These are phyloP conservation scores for Actinopyga echinites DNA, from an alignment of 53 echinoderm and acorn worm species.

Conservation along the genomic window DNA sequence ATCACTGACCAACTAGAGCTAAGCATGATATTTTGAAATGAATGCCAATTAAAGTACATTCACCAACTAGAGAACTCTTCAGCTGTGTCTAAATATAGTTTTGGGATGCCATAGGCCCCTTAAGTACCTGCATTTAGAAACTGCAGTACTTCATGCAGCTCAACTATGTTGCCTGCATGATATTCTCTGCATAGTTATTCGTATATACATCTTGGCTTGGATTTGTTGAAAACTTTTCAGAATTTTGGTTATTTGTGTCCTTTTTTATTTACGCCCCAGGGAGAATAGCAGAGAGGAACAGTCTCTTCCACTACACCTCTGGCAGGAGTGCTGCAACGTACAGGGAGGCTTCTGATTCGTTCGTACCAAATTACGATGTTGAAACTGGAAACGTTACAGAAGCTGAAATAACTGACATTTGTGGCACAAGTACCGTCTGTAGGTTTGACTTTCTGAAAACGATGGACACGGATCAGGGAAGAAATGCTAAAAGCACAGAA, in stretches of 20 bases:
- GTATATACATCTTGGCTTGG: neutral
- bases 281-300: slow-evolving; percentile 32
- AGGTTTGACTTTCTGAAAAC: slow-evolving; percentile 91
- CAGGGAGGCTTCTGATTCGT: neutral
- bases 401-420: slow-evolving; percentile 51
- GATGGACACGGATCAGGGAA: slow-evolving; percentile 47
- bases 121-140: no score
- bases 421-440: slow-evolving; percentile 67
- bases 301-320: slow-evolving; percentile 77
- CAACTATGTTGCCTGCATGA: no score
- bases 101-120: no score
- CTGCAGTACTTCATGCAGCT: no score
- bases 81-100: no score
- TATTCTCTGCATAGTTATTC: no score
- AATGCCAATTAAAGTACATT: no score
- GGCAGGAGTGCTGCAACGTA: slow-evolving; percentile 43
- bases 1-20: no score
- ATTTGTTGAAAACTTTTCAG: neutral
- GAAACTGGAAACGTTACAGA: slow-evolving; percentile 19
- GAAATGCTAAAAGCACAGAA: neutral
- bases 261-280: slow-evolving; percentile 43
- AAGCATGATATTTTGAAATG: no score
- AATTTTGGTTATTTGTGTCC: neutral
- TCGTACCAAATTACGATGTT: neutral
- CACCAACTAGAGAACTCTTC: no score